phyloP scores from a whole-genome alignment of 2,113 vertebrate species.

The Aegotheles bennettii region DNA sequence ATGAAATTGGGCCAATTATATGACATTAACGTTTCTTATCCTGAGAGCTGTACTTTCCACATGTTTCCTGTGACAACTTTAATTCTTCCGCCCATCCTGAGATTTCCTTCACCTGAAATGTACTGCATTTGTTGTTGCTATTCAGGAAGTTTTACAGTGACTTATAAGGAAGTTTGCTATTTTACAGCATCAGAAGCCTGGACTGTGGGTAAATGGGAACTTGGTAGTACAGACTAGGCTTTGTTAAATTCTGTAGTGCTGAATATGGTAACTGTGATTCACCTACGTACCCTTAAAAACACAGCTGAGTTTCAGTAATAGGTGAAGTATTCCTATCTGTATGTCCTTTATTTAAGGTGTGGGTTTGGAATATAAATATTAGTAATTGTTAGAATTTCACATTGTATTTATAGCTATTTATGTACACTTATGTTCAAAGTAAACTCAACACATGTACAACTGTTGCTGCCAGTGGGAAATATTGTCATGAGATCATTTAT shows the following conservation, averaged over 20 bases:
- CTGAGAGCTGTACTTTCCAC: not conserved
- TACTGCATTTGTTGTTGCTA: not conserved
- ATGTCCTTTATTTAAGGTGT: rapidly evolving
- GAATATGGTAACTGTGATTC: not conserved
- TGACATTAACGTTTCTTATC: not conserved
- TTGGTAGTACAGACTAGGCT: not conserved
- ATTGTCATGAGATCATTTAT: not conserved
- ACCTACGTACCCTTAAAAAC: not conserved
- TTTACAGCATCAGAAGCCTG: not conserved
- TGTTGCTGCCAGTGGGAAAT: not conserved
- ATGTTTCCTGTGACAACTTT: not conserved
- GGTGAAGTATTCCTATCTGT: not conserved
- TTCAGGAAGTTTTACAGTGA: not conserved
- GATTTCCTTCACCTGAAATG: not conserved
- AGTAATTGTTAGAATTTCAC: not conserved
- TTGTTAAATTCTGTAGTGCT: not conserved
- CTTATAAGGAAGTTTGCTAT: not conserved
- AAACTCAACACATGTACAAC: not conserved
- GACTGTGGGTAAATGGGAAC: rapidly evolving
- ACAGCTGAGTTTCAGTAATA: not conserved
- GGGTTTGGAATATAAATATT: not conserved
- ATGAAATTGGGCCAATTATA: not conserved
- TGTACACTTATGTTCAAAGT: not conserved
- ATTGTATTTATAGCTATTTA: not conserved
- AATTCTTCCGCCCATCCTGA: not conserved